Evolutionary conservation across 1,140 invertebrate species (phyloP).

Genomic region (Leptopilina boulardi): DNA sequence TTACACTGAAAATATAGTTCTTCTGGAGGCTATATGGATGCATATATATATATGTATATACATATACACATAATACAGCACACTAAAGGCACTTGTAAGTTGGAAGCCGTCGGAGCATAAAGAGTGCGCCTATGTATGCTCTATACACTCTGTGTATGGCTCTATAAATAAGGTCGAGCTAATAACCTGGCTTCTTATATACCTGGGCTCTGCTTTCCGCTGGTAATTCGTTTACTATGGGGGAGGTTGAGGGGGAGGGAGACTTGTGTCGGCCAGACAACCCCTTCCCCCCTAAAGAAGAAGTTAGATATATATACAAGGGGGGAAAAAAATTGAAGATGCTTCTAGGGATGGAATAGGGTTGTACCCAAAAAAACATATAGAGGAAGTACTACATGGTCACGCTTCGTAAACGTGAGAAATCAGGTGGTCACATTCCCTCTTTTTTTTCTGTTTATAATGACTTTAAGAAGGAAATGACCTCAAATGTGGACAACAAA

Average conservation of each 20-base stretch:
- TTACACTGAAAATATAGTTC: not conserved
- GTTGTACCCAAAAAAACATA: not conserved
- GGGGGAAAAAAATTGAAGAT: slow-evolving; percentile 10
- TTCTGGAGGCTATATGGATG: not conserved
- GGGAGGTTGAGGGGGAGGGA: not conserved
- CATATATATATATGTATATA: too few relatives aligned
- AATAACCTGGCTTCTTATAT: slow-evolving; percentile 58
- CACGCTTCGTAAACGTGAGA: slow-evolving; percentile 14
- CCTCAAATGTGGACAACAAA: not conserved
- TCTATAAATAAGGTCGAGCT: slow-evolving; percentile 61
- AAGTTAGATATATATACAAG: not conserved
- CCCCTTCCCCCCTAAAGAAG: not conserved
- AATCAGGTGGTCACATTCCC: slow-evolving; percentile 1
- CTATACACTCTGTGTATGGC: not conserved
- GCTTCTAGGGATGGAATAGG: not conserved
- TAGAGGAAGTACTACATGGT: slow-evolving; percentile 2
- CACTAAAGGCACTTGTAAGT: slow-evolving; percentile 18
- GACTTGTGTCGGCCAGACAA: not conserved
- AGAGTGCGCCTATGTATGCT: slow-evolving; percentile 29
- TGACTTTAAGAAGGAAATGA: slow-evolving; percentile 16
- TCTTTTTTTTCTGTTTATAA: slow-evolving; percentile 14
- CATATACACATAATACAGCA: too few relatives aligned
- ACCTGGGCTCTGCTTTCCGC: slow-evolving; percentile 40
- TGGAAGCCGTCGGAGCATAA: slow-evolving; percentile 23
- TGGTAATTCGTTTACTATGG: slow-evolving; percentile 53